Evolutionary conservation across 2,113 vertebrate species (phyloP).

Genomic region (Argyrosomus japonicus): DNA sequence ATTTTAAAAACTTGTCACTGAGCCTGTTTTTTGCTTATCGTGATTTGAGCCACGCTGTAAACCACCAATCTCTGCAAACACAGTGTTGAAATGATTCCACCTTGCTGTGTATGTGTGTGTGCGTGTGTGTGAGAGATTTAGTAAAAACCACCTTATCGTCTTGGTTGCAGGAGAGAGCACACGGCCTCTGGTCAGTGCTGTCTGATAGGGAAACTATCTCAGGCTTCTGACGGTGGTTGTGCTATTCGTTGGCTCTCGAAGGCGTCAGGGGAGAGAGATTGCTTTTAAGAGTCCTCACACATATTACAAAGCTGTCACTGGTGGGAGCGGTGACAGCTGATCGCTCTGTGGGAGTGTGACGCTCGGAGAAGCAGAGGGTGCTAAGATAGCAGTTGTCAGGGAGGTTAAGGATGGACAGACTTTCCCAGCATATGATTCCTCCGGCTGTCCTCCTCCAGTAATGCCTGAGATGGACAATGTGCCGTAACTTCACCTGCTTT

Average conservation of each 20-base stretch:
- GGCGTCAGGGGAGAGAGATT: slow-evolving; percentile 45
- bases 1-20: background rate
- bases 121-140: slow-evolving; percentile 9
- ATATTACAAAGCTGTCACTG: slow-evolving; percentile 56
- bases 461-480: background rate
- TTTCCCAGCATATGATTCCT: slow-evolving; percentile 38
- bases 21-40: background rate
- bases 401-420: slow-evolving; percentile 51
- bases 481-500: slow-evolving; percentile 4
- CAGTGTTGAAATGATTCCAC: background rate
- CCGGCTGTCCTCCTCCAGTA: background rate
- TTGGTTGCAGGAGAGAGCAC: slow-evolving; percentile 40
- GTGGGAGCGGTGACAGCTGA: slow-evolving; percentile 61
- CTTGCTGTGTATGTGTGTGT: background rate
- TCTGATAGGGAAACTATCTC: slow-evolving; percentile 49
- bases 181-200: background rate
- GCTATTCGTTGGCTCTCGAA: slow-evolving; percentile 56
- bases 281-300: slow-evolving; percentile 62
- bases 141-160: slow-evolving; percentile 32
- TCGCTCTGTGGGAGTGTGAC: slow-evolving; percentile 57
- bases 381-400: slow-evolving; percentile 51
- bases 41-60: background rate
- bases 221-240: slow-evolving; percentile 5
- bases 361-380: slow-evolving; percentile 49
- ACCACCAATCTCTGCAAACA: background rate